Percentiles rank a stretch among this genome's conserved stretches.
These are phyloP conservation scores for Pangasius mekongensis DNA, from an alignment of 2,797 vertebrate genomes.

Conservation along the genomic window DNA sequence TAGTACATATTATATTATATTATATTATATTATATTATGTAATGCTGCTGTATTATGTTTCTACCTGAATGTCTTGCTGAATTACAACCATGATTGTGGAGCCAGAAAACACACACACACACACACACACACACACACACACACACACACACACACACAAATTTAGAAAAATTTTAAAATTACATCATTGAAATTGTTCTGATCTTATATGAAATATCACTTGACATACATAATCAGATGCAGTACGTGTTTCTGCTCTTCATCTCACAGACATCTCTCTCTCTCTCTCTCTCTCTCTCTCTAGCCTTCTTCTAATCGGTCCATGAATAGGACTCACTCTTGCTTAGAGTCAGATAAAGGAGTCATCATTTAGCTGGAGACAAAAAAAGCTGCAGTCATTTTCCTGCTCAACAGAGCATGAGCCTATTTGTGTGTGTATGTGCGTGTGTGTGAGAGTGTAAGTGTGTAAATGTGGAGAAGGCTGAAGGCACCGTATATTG, in stretches of 20 bases:
- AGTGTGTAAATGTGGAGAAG: slow-evolving; percentile 9
- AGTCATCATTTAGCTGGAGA: slow-evolving; percentile 56
- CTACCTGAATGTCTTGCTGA: background rate
- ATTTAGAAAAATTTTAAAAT: background rate
- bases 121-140: slow-evolving; percentile 28
- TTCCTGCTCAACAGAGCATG: slow-evolving; percentile 51
- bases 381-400: slow-evolving; percentile 52
- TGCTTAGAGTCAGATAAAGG: slow-evolving; percentile 50
- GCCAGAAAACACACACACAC: slow-evolving; percentile 16
- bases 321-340: slow-evolving; percentile 49
- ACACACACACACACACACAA: slow-evolving; percentile 26
- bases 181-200: background rate
- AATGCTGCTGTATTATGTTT: slow-evolving; percentile 1
- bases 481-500: slow-evolving; percentile 40
- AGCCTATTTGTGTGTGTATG: slow-evolving; percentile 10
- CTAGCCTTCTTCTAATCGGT: slow-evolving; percentile 25
- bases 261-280: background rate
- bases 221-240: slow-evolving; percentile 10
- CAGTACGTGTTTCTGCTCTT: background rate
- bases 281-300: background rate
- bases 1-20: background rate
- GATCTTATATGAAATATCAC: background rate
- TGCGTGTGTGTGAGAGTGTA: background rate
- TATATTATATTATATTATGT: background rate
- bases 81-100: background rate